Conservation (phyloP, 2,888 invertebrate species). For the Cynaeus angustus region DNA sequence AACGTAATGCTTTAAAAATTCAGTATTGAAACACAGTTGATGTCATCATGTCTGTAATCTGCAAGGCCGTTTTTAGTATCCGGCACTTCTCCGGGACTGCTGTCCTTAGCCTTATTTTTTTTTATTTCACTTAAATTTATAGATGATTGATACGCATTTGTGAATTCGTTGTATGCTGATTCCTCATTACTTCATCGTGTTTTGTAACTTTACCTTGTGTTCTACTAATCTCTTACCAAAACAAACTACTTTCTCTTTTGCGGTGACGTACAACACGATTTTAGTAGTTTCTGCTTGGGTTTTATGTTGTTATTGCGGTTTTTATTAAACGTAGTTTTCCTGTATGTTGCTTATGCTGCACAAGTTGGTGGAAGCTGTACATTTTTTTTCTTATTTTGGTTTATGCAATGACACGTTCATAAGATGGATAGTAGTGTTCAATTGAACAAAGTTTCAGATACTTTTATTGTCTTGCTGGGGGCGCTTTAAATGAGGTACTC, state of each 20-base stretch:
- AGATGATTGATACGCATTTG: constrained; percentile 18
- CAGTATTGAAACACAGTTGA: background rate
- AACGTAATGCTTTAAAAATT: constrained; percentile 1
- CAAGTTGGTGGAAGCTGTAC: too few relatives aligned
- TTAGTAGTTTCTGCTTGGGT: background rate
- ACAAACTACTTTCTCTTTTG: constrained; percentile 42
- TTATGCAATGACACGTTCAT: too few relatives aligned
- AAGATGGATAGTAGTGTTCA: too few relatives aligned
- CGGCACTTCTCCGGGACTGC: background rate
- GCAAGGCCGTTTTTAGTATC: constrained; percentile 8
- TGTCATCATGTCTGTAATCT: constrained; percentile 6
- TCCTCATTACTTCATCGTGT: constrained; percentile 40
- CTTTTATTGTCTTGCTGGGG: too few relatives aligned
- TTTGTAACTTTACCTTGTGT: constrained; percentile 42
- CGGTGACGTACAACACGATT: constrained; percentile 5
- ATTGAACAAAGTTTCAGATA: too few relatives aligned
- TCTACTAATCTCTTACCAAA: constrained; percentile 40
- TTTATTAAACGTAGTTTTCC: background rate
- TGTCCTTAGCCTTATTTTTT: constrained; percentile 25
- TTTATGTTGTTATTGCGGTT: background rate
- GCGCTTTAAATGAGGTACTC: too few relatives aligned
- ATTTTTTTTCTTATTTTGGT: too few relatives aligned
- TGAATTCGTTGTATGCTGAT: constrained; percentile 35
- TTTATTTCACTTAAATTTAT: constrained; percentile 14
- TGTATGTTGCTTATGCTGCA: too few relatives aligned